phyloP scores from a whole-genome alignment of 2,888 invertebrate species.

The Leucozona laternaria region DNA sequence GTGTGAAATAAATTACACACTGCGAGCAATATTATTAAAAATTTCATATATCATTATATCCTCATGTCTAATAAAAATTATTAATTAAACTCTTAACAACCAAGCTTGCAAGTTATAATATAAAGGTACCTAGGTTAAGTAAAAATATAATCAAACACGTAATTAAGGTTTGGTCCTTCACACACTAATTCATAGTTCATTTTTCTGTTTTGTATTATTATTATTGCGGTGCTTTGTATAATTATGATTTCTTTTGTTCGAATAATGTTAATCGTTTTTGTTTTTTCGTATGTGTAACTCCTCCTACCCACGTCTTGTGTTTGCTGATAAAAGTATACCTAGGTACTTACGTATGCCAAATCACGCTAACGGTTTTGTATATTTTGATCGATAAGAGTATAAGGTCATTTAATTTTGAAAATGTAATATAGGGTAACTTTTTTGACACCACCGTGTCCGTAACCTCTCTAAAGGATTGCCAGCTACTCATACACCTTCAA shows the following conservation, averaged over 20 bases:
- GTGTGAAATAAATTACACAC: constrained; percentile 2
- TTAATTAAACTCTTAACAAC: constrained; percentile 19
- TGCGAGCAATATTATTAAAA: neutral
- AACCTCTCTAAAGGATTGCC: neutral
- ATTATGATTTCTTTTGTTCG: neutral
- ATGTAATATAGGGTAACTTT: neutral
- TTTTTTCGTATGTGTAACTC: neutral
- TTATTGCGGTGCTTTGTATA: neutral
- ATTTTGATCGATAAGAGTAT: neutral
- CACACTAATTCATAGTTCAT: neutral
- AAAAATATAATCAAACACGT: neutral
- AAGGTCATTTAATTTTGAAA: neutral
- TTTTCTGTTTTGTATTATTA: neutral
- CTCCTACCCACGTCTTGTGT: neutral
- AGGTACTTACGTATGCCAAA: neutral
- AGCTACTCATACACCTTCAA: neutral
- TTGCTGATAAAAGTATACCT: neutral
- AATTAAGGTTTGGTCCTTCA: neutral
- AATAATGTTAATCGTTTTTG: neutral
- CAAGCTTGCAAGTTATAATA: neutral
- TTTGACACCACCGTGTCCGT: neutral
- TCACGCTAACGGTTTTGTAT: neutral
- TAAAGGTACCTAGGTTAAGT: neutral
- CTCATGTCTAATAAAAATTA: constrained; percentile 17
- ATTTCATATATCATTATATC: constrained; percentile 8